phyloP scores from a whole-genome alignment of 2,888 invertebrate species.

The Drosophila lacicola region DNA sequence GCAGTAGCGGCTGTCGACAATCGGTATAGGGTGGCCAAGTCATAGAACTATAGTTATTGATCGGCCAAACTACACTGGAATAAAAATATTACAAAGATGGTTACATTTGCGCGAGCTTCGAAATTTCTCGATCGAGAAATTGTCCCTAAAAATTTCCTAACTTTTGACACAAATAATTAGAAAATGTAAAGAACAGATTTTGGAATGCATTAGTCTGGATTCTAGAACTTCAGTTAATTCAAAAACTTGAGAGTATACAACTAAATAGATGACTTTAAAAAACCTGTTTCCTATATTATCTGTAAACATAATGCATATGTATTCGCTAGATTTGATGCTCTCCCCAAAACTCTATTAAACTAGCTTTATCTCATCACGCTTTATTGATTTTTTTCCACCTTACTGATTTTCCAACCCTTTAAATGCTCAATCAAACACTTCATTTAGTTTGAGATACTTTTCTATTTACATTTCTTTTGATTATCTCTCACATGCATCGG shows the following conservation, averaged over 20 bases:
- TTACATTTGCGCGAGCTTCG: too few species aligned
- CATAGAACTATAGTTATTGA: background rate
- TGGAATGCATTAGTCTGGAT: too few species aligned
- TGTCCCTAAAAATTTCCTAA: too few species aligned
- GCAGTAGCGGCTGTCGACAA: conserved; percentile 45
- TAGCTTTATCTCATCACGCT: background rate
- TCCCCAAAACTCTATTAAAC: background rate
- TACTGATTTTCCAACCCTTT: conserved; percentile 3
- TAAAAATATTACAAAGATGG: background rate
- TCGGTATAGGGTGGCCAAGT: conserved; percentile 58
- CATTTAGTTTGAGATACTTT: conserved; percentile 3
- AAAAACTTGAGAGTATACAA: too few species aligned
- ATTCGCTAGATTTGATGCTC: too few species aligned
- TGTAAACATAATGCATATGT: too few species aligned
- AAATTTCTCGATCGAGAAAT: too few species aligned
- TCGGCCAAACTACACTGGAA: background rate
- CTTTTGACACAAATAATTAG: too few species aligned
- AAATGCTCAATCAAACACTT: conserved; percentile 1
- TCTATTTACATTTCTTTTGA: background rate
- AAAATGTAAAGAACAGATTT: too few species aligned
- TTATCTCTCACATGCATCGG: background rate
- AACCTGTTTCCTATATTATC: too few species aligned
- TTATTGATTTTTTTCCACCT: conserved; percentile 20
- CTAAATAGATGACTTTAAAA: too few species aligned
- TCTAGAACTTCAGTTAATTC: too few species aligned